Conservation (phyloP, 1,140 invertebrate genomes). For the Dryas iulia region DNA sequence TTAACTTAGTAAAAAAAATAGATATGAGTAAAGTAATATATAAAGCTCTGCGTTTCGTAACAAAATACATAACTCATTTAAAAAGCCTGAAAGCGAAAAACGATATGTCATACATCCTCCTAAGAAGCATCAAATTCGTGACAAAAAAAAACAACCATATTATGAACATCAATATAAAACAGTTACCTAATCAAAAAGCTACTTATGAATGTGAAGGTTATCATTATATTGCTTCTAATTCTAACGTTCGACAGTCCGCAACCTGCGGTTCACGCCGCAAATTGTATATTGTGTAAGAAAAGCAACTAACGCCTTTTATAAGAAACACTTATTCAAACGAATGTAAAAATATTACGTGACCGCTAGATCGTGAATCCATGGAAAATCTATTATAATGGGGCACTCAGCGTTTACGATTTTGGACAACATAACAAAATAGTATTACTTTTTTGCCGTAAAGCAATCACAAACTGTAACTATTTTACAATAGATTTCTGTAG, state of each 20-base stretch:
- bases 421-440: background rate
- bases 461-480: background rate
- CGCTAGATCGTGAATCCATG: constrained; percentile 19
- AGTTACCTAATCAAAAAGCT: constrained; percentile 8
- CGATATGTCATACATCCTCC: too few species aligned
- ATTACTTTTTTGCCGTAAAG: background rate
- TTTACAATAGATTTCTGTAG: background rate
- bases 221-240: constrained; percentile 40
- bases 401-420: background rate
- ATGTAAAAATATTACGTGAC: constrained; percentile 34
- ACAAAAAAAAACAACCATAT: background rate
- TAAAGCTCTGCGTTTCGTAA: too few species aligned
- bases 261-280: constrained; percentile 35
- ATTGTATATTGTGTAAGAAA: constrained; percentile 46
- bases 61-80: background rate
- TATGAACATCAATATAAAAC: too few species aligned
- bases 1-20: too few species aligned
- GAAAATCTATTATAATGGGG: constrained; percentile 24
- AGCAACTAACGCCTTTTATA: constrained; percentile 26
- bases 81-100: too few species aligned
- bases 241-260: constrained; percentile 30
- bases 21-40: too few species aligned
- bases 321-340: constrained; percentile 23
- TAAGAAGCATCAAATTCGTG: background rate
- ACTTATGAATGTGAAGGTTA: constrained; percentile 15